Evolutionary conservation across 2,113 vertebrate genomes (phyloP).

Genomic region (Salvelinus alpinus): DNA sequence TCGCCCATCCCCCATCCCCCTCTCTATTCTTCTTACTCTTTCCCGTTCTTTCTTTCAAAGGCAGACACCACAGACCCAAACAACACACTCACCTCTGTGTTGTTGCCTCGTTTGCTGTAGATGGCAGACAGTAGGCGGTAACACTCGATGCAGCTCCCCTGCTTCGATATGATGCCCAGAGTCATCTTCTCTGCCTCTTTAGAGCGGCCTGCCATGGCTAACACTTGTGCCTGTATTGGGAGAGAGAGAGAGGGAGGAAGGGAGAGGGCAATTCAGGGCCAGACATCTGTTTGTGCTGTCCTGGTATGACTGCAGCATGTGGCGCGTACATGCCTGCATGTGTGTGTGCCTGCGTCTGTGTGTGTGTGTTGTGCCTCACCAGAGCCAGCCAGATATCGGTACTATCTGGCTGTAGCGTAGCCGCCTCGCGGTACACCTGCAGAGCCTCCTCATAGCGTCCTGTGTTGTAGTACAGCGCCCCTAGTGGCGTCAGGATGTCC

Average conservation of each 20-base stretch:
- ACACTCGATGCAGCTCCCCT: slow-evolving; percentile 85
- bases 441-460: slow-evolving; percentile 86
- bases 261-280: neutral
- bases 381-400: slow-evolving; percentile 86
- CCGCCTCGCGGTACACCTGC: slow-evolving; percentile 86
- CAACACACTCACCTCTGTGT: slow-evolving; percentile 75
- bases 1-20: no score
- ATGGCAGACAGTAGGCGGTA: slow-evolving; percentile 92
- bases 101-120: slow-evolving; percentile 88
- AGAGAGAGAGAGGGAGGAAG: neutral
- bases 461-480: slow-evolving; percentile 95
- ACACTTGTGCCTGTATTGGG: slow-evolving; percentile 84
- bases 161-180: slow-evolving; percentile 77
- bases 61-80: neutral
- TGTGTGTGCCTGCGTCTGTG: neutral
- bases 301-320: neutral
- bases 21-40: no score
- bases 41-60: slow-evolving; percentile 69
- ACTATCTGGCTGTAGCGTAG: slow-evolving; percentile 79
- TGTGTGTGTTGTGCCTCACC: slow-evolving; percentile 70
- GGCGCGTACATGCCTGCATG: neutral
- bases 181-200: slow-evolving; percentile 87
- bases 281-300: neutral
- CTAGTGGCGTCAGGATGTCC: slow-evolving; percentile 87
- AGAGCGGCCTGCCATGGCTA: slow-evolving; percentile 81